A percentile compares a stretch with the other conserved stretches of the same genome.
phyloP scores from a whole-genome alignment of 2,113 vertebrate species.

The Hyperopisus bebe region DNA sequence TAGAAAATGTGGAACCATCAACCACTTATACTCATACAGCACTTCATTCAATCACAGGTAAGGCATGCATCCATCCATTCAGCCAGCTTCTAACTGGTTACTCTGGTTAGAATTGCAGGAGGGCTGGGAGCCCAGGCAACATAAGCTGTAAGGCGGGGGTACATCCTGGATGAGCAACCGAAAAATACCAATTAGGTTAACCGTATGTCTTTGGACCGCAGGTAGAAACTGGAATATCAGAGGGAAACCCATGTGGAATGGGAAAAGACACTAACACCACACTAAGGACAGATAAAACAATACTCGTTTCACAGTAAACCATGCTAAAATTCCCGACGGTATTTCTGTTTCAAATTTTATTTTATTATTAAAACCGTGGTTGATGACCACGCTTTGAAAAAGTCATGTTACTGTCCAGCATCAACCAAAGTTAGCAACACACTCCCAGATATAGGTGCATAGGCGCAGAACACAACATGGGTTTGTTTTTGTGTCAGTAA shows the following conservation, averaged over 20 bases:
- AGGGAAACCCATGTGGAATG: background rate
- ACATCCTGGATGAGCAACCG: background rate
- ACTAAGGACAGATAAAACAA: background rate
- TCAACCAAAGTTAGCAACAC: background rate
- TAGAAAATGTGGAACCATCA: background rate
- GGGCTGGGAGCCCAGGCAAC: too few species aligned
- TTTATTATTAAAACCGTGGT: background rate
- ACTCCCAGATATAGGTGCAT: background rate
- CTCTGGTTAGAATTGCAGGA: too few species aligned
- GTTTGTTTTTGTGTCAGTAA: background rate
- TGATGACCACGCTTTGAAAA: background rate
- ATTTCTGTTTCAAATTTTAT: background rate
- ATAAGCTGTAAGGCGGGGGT: background rate
- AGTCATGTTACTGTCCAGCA: background rate
- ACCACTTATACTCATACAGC: background rate
- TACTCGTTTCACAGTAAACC: background rate
- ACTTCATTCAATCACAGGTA: too few species aligned
- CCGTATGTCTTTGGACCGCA: background rate
- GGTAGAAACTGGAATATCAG: background rate
- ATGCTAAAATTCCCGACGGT: background rate
- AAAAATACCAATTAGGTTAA: background rate
- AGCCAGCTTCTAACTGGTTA: too few species aligned
- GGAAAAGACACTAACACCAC: background rate
- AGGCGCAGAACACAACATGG: background rate
- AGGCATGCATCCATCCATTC: too few species aligned